Evolutionary conservation across 2,113 vertebrate genomes (phyloP).

Genomic region (Leiothrix lutea): DNA sequence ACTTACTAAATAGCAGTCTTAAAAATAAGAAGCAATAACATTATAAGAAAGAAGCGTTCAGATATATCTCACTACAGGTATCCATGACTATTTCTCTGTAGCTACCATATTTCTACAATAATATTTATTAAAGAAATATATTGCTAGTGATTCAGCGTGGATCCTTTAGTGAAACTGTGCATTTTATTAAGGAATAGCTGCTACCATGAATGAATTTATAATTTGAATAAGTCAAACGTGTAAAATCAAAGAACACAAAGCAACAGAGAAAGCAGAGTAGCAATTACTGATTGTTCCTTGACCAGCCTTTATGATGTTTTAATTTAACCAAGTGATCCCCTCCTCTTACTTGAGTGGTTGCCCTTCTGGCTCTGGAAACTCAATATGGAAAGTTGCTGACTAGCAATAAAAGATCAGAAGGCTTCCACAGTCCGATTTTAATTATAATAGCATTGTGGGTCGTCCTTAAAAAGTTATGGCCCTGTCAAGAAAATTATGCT

Average conservation of each 20-base stretch:
- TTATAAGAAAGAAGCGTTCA: neutral
- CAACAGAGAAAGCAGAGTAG: neutral
- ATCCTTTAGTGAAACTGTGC: neutral
- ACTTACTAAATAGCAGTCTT: constrained; percentile 18
- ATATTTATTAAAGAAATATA: neutral
- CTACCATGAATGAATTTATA: neutral
- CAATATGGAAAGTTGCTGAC: neutral
- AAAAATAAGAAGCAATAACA: neutral
- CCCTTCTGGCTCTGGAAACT: neutral
- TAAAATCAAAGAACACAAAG: neutral
- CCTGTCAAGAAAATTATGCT: neutral
- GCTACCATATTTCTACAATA: neutral
- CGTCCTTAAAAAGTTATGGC: neutral
- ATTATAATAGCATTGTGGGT: neutral
- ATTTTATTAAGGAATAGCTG: neutral
- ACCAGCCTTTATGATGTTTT: neutral
- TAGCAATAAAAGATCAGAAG: neutral
- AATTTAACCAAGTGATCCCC: neutral
- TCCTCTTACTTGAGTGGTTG: neutral
- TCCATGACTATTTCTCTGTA: neutral
- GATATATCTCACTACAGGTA: neutral
- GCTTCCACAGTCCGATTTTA: neutral
- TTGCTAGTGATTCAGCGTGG: neutral
- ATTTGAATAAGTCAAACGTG: neutral
- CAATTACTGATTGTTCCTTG: neutral